Conservation (phyloP, 1,140 invertebrate species). For the Drosophila serrata region DNA sequence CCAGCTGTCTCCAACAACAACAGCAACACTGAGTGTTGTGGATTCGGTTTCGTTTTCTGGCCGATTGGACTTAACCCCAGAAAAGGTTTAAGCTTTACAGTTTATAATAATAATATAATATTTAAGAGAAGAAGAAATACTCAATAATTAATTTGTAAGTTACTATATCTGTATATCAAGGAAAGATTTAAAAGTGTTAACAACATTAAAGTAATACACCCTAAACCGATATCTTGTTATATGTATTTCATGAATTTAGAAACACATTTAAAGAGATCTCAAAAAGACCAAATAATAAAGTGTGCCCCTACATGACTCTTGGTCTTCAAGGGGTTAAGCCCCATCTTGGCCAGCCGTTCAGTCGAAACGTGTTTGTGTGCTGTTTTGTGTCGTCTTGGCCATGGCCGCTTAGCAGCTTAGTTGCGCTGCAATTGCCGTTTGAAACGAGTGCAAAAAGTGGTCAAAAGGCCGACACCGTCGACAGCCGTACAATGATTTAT, state of each 20-base stretch:
- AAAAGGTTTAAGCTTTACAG: no score
- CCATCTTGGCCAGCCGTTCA: slow-evolving; percentile 15
- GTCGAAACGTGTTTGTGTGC: slow-evolving; percentile 29
- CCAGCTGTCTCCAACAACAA: slow-evolving; percentile 2
- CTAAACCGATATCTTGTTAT: no score
- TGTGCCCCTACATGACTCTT: no score
- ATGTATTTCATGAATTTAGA: no score
- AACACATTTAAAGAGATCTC: no score
- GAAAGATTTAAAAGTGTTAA: no score
- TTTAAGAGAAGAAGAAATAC: background rate
- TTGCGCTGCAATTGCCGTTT: slow-evolving; percentile 63
- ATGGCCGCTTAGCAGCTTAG: slow-evolving; percentile 24
- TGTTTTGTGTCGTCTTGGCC: slow-evolving; percentile 31
- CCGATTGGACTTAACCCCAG: slow-evolving; percentile 19
- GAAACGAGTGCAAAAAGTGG: slow-evolving; percentile 79
- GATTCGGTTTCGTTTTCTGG: slow-evolving; percentile 31
- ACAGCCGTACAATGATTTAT: slow-evolving; percentile 77
- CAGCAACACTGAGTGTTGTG: slow-evolving; percentile 5
- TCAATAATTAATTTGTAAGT: background rate
- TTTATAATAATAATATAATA: no score
- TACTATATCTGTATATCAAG: no score
- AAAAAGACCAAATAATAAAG: no score
- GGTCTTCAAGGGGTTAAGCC: slow-evolving; percentile 21
- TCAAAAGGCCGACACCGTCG: slow-evolving; percentile 66
- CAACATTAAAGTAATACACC: no score